Evolutionary conservation across 2,113 vertebrate species (phyloP), one percentile per base, ranked within the genome.

Genomic region (Hippoglossus stenolepis): DNA sequence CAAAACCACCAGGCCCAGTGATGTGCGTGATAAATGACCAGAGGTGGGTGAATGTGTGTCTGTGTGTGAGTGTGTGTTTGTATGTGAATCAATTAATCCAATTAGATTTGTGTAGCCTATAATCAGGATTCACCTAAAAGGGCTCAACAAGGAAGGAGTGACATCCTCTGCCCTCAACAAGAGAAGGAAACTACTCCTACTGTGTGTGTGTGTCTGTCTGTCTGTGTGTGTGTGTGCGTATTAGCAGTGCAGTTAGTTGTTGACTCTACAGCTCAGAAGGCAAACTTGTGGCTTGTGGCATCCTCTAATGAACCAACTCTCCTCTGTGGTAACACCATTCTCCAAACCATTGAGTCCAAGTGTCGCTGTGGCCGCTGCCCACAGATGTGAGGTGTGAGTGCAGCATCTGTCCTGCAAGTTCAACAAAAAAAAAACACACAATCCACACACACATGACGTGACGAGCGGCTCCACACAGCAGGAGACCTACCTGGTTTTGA

Each of bases 401-500:
- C 26, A n/a, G 70, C 10, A 3, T 43, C 54, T 35, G 31, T 8
- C 62, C 80, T 4, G n/a, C 57, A 80, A 67, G 61, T 75, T 45
- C 20, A 71, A 38, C 35, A 38, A 10, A 8, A 9, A 35, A 21
- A 20, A 71, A 24, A 8, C 35, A 14, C 61, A 40, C 35, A 23
- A 31, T 31, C 31, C 61, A 43, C 20, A 23, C 20, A 23, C 31
- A 8, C 61, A 14, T 7, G 31, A 7, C 31, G 31, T 31, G 31
- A n/a, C n/a, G 5, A 31, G 31, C 31, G 31, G 31, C 31, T 31
- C 31, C 61, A 14, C 11, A 40, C 35, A 21, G 17, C 54, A n/a
- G 49, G 3, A 38, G 62, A 87, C 80, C 57, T 87, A 94, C 93
- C 89, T 93, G 85, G 77, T 83, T 85, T n/a, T 64, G 28, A 28